Base-by-base conservation (phyloP, 2,888 invertebrate species). In the Lottia gigantea region DNA sequence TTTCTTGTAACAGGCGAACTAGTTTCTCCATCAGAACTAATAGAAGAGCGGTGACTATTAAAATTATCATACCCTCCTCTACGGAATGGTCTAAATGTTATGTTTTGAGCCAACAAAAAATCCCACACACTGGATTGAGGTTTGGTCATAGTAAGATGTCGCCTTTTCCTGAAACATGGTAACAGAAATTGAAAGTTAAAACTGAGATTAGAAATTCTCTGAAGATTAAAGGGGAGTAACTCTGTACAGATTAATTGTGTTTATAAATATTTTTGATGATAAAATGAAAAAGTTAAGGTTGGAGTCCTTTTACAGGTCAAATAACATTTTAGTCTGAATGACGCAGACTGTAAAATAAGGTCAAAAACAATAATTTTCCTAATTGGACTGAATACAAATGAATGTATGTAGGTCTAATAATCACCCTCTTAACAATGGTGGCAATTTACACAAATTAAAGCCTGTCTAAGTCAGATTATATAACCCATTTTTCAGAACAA, bases 41-140 rank as follows among this genome's bases (percentile, higher is more conserved):
- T 65, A 8, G 69, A 64, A 25, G 64, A 55, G 12, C 69, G 31
- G 46, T 69, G 31, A 49, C 64, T 69, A 46, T 65, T 64, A n/a
- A 69, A 69, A 46, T 69, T 55, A 55, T 55, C 55, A 23, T 55
- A 55, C 55, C 55, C 55, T 55, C 69, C 69, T 14, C 69, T 49
- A 25, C 69, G 26, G 69, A 69, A 65, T 19, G 69, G 64, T 15
- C 69, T 40, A 11, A 65, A 63, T 7, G 64, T 61, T 23, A 69
- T 65, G 11, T 55, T 69, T 55, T 69, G 69, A 46, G 69, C 47
- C 7, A 69, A 46, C 45, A 69, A 55, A 61, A 69, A 69, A 46
- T 69, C 69, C 69, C 69, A 69, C 11, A 69, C 69, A 16, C 64
- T 69, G 61, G 55, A 64, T 49, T 69, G 64, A 15, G 69, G 65